Evolutionary conservation across 1,140 invertebrate species (phyloP).

Genomic region (Dicyema japonicum): DNA sequence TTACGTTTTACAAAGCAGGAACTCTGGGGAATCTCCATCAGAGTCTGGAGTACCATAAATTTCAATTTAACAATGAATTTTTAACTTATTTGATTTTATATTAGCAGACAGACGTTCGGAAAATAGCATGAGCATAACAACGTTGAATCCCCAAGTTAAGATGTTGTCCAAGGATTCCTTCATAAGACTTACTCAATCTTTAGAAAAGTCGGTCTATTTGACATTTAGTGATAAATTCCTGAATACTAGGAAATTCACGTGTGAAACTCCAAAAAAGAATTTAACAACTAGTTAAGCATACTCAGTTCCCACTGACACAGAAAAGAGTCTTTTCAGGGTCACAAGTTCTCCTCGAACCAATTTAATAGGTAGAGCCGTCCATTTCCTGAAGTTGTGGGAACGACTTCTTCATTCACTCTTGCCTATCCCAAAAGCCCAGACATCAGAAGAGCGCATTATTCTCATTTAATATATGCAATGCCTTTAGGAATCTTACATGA

Average conservation of each 20-base stretch:
- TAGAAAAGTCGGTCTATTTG: conserved; percentile 48
- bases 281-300: no score
- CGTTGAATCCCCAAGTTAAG: conserved; percentile 92
- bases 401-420: no score
- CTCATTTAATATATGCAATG: no score
- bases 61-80: conserved; percentile 91
- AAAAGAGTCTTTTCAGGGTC: no score
- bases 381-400: no score
- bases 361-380: no score
- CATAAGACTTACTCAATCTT: conserved; percentile 71
- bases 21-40: conserved; percentile 86
- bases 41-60: conserved; percentile 99
- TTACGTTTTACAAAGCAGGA: conserved; percentile 94
- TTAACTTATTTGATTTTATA: conserved; percentile 14
- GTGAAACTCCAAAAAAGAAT: conserved; percentile 67
- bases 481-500: no score
- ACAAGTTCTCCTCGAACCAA: no score
- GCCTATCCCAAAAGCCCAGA: no score
- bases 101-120: not conserved
- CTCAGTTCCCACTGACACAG: no score
- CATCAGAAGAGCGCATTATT: no score
- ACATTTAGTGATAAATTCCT: not conserved
- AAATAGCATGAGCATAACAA: conserved; percentile 73
- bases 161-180: conserved; percentile 84
- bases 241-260: conserved; percentile 49